These are phyloP conservation scores for Hucho hucho DNA, from an alignment of 2,113 vertebrate species.

Conservation along the genomic window DNA sequence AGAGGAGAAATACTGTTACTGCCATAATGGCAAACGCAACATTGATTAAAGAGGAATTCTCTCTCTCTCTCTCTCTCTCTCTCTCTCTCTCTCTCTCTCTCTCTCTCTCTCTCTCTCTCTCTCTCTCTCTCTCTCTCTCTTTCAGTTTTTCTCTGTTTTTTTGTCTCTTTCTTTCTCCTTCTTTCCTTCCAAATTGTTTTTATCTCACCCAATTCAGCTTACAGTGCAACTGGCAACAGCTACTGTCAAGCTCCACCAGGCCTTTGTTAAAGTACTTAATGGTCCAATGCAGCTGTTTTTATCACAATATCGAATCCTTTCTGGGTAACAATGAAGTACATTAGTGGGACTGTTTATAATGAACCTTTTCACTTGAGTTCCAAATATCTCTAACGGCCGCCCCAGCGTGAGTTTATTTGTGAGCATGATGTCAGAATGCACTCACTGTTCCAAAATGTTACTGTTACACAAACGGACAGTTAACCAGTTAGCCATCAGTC, in stretches of 20 bases:
- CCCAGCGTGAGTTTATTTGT: too few species aligned
- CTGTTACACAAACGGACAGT: too few species aligned
- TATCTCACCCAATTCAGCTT: conserved; percentile 1
- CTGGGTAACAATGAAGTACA: too few species aligned
- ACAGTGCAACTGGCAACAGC: conserved; percentile 8
- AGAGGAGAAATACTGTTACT: background rate
- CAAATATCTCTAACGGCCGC: too few species aligned
- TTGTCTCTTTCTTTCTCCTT: conserved; percentile 10
- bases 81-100: background rate
- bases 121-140: background rate
- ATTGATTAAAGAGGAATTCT: background rate
- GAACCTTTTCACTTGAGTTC: too few species aligned
- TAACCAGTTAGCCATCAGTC: too few species aligned
- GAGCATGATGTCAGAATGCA: too few species aligned
- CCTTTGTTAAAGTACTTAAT: background rate
- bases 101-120: background rate
- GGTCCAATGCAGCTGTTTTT: too few species aligned
- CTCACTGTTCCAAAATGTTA: too few species aligned
- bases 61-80: background rate
- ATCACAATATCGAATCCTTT: too few species aligned
- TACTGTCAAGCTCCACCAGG: conserved; percentile 5
- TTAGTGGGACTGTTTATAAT: too few species aligned
- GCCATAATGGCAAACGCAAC: background rate
- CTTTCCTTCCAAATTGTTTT: conserved; percentile 1
- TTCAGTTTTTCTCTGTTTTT: background rate